Conservation (phyloP, 2,113 vertebrate genomes). For the Equus przewalskii region DNA sequence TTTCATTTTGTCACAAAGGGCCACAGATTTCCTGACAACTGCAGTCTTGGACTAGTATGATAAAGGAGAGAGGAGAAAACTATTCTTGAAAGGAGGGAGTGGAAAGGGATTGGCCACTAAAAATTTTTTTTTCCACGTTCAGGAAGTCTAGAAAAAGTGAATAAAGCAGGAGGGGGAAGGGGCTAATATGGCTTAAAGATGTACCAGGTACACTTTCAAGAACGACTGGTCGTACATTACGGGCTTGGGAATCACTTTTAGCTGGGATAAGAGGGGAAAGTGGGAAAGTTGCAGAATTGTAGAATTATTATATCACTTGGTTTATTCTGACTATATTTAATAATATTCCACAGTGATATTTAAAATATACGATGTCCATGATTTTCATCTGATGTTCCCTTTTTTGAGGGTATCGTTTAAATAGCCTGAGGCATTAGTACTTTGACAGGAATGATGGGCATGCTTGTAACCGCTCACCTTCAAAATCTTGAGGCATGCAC, state of each 20-base stretch:
- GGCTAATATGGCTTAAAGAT: not conserved
- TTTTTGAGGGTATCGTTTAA: not conserved
- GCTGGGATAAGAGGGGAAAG: not conserved
- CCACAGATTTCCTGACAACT: not conserved
- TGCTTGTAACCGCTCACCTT: conserved; percentile 31
- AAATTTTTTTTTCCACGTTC: not conserved
- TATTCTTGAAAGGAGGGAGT: not conserved
- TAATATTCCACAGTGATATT: not conserved
- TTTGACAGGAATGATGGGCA: not conserved
- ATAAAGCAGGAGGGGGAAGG: not conserved
- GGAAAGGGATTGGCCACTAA: not conserved
- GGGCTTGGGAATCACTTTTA: not conserved
- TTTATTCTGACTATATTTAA: not conserved
- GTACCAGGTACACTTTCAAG: not conserved
- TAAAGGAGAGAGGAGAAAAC: not conserved
- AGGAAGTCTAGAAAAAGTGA: not conserved
- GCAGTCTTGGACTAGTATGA: not conserved
- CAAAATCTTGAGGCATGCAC: conserved; percentile 39
- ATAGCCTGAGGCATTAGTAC: not conserved
- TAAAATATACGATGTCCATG: not conserved
- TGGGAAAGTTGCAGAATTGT: not conserved
- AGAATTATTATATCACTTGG: not conserved
- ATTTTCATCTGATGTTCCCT: not conserved
- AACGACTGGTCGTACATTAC: not conserved
- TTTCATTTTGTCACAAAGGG: not conserved